A percentile compares a stretch with the other conserved stretches of the same genome.
Conservation (phyloP, 2,888 invertebrate species). For the Polymixis lichenea region DNA sequence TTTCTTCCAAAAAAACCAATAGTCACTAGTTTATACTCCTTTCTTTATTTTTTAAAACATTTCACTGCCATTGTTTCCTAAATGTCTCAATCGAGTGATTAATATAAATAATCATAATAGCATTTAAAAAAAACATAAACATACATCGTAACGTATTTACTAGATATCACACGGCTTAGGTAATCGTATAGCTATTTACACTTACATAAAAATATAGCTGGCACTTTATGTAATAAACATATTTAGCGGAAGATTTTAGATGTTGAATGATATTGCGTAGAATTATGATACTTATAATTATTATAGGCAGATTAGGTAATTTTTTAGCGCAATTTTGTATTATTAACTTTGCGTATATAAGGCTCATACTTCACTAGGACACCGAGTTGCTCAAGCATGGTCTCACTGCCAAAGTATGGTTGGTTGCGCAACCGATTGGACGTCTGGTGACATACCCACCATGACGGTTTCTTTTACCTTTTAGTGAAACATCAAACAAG, state of each 20-base stretch:
- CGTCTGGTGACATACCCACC: neutral
- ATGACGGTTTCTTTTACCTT: constrained; percentile 30
- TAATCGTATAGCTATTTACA: constrained; percentile 82
- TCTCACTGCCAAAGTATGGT: neutral
- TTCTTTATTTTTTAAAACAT: constrained; percentile 35
- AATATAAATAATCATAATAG: constrained; percentile 48
- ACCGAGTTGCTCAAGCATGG: neutral
- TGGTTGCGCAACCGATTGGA: neutral
- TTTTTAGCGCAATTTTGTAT: constrained; percentile 32
- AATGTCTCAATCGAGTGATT: constrained; percentile 43
- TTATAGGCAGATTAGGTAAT: constrained; percentile 41
- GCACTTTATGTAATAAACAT: constrained; percentile 82
- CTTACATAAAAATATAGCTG: constrained; percentile 82
- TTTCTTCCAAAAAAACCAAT: constrained; percentile 33
- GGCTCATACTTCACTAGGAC: neutral
- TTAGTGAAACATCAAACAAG: constrained; percentile 53
- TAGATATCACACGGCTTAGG: constrained; percentile 78
- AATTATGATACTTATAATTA: constrained; percentile 56
- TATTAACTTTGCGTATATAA: constrained; percentile 10
- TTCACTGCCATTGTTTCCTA: constrained; percentile 35
- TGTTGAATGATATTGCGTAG: constrained; percentile 75
- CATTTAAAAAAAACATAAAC: constrained; percentile 46
- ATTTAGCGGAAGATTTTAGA: constrained; percentile 80
- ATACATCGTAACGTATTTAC: constrained; percentile 65
- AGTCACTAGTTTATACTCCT: constrained; percentile 33